phyloP scores from a whole-genome alignment of 2,797 vertebrate species.

The Emys orbicularis region DNA sequence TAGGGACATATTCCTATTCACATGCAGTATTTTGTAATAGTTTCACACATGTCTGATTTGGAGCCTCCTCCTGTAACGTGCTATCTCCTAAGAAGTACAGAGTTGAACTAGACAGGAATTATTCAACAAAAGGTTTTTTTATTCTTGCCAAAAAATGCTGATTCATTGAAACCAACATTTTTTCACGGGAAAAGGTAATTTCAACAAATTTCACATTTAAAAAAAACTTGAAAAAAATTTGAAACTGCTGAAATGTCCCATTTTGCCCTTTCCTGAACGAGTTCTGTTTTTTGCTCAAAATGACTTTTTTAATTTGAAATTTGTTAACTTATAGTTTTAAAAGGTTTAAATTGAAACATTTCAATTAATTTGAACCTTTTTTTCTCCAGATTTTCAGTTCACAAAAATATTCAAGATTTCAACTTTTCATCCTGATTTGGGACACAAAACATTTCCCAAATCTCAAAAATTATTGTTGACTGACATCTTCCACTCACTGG shows the following conservation, averaged over 20 bases:
- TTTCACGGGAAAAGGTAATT: not conserved
- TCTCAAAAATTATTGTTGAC: not conserved
- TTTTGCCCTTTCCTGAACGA: not conserved
- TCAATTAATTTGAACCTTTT: not conserved
- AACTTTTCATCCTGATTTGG: not conserved
- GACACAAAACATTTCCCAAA: slow-evolving; percentile 4
- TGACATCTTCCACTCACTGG: not conserved
- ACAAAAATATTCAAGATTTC: not conserved
- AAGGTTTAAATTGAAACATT: not conserved
- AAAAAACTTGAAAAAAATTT: not conserved
- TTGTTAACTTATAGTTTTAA: not conserved
- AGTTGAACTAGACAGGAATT: not conserved
- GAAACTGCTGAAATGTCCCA: not conserved
- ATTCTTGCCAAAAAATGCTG: not conserved
- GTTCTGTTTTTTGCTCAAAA: not conserved
- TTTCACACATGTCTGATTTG: not conserved
- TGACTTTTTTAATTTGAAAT: not conserved
- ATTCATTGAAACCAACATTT: not conserved
- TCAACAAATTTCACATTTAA: not conserved
- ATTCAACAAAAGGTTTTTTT: not conserved
- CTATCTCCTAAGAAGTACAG: not conserved
- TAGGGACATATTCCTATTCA: slow-evolving; percentile 74
- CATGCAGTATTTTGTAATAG: slow-evolving; percentile 50
- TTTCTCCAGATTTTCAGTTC: not conserved
- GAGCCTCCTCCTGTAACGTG: not conserved